These are phyloP conservation scores for Blera fallax DNA, from an alignment of 2,888 invertebrate species.

Conservation along the genomic window DNA sequence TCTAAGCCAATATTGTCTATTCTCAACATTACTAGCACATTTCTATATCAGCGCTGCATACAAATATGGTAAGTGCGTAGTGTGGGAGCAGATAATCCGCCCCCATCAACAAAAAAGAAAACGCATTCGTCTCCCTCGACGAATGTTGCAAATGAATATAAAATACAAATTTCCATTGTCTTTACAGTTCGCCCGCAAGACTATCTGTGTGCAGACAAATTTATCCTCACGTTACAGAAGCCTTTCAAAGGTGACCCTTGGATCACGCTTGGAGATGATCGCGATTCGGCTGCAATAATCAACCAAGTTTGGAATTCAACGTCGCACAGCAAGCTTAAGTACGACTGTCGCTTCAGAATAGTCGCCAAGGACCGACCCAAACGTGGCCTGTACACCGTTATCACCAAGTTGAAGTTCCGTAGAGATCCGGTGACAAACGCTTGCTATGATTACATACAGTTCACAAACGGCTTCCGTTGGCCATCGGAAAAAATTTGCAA, in stretches of 20 bases:
- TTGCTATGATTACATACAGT: conserved; percentile 80
- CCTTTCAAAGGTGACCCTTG: conserved; percentile 78
- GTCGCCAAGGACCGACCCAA: conserved; percentile 76
- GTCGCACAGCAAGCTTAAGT: conserved; percentile 76
- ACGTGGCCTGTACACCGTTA: conserved; percentile 79
- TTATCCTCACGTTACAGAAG: conserved; percentile 76
- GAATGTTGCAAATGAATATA: background rate
- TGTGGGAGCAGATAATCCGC: background rate
- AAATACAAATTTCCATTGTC: background rate
- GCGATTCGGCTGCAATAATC: conserved; percentile 78
- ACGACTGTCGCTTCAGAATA: conserved; percentile 79
- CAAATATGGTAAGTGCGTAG: conserved; percentile 74
- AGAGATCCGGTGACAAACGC: conserved; percentile 75
- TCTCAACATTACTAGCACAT: conserved; percentile 34
- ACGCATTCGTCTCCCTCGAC: background rate
- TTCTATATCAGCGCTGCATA: conserved; percentile 70
- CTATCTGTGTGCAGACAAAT: conserved; percentile 78
- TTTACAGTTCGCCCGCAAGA: conserved; percentile 78
- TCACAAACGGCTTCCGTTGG: conserved; percentile 77
- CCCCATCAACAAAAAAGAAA: conserved; percentile 2
- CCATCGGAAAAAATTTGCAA: conserved; percentile 78
- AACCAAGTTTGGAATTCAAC: conserved; percentile 79
- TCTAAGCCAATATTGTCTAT: conserved; percentile 24
- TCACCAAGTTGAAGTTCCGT: conserved; percentile 79
- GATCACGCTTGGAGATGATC: conserved; percentile 77